Conservation (phyloP, 2,888 invertebrate genomes). For the Meta bourneti region DNA sequence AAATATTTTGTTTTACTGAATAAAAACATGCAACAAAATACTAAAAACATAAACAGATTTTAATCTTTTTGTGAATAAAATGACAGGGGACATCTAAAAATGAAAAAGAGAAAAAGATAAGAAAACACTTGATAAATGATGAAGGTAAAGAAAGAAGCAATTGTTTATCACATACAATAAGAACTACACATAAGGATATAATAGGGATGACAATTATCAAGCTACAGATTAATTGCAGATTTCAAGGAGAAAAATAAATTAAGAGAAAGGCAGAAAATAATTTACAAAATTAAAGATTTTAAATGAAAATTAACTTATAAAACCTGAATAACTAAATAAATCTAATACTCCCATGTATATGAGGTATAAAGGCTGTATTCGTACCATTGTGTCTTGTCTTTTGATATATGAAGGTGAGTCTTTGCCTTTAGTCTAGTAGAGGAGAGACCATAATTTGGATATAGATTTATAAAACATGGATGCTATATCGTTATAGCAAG, state of each 20-base stretch:
- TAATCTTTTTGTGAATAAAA: background rate
- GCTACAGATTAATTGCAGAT: background rate
- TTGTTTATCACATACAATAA: background rate
- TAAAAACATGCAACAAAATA: constrained; percentile 5
- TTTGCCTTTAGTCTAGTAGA: constrained; percentile 75
- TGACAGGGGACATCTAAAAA: background rate
- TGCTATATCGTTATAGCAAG: constrained; percentile 66
- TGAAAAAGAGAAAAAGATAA: background rate
- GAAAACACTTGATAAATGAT: background rate
- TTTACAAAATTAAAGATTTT: background rate
- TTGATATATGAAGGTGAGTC: constrained; percentile 68
- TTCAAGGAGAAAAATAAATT: background rate
- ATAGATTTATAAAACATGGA: constrained; percentile 73
- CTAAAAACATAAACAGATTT: constrained; percentile 4
- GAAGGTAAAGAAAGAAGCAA: background rate
- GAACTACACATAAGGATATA: background rate
- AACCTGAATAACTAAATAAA: constrained; percentile 52
- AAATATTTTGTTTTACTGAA: background rate
- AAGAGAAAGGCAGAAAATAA: background rate
- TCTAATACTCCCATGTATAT: constrained; percentile 70
- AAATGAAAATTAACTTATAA: constrained; percentile 18
- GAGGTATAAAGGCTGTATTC: constrained; percentile 68
- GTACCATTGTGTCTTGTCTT: constrained; percentile 74
- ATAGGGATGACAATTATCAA: background rate
- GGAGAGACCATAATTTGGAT: constrained; percentile 76